Base-by-base conservation (phyloP, 1,140 invertebrate genomes). In the Chironomus striatipennis region DNA sequence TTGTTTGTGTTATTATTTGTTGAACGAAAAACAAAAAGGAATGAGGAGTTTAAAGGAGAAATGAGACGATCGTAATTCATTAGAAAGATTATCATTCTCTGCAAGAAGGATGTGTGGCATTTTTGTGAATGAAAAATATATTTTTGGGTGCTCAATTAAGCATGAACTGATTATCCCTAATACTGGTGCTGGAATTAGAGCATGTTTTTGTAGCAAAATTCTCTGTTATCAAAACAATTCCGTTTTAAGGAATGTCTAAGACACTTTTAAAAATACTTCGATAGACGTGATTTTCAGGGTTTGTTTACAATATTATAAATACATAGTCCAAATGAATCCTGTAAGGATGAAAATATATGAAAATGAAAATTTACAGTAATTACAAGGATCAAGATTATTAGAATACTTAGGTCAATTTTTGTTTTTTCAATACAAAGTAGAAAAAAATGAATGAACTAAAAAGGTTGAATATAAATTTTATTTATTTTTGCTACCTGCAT, bases 171-270 rank as follows among this genome's bases (percentile, higher is more conserved):
- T 70, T 70, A 70, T 70, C 20, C 1, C 24, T 34, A 34, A 34
- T 18, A 8, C 9, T 70, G 17, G 20, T 70, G 20, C 65, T 18
- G 65, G 65, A 70, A 70, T 70, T 21, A 70, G 65, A 70, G 65
- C 65, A 70, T 70, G 12, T 15, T 18, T 21, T 34, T 34, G 24
- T 34, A 34, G 65, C 1, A 10, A 70, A 70, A 70, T 70, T 70
- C 65, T 70, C 17, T 70, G 65, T 70, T 70, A 70, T 70, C 65
- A 70, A 70, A 70, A 70, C 65, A 70, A 70, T 17, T 70, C 65
- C n/a, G 65, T 17, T 18, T 17, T 70, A 70, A 70, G 18, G 4
- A 17, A 18, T 20, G 65, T 70, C 65, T 70, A 70, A 70, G 65
- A 70, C 65, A 20, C 20, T 10, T 70, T 17, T 18, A 70, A 21